phyloP scores from a whole-genome alignment of 2,113 vertebrate species.

The Saccopteryx bilineata region DNA sequence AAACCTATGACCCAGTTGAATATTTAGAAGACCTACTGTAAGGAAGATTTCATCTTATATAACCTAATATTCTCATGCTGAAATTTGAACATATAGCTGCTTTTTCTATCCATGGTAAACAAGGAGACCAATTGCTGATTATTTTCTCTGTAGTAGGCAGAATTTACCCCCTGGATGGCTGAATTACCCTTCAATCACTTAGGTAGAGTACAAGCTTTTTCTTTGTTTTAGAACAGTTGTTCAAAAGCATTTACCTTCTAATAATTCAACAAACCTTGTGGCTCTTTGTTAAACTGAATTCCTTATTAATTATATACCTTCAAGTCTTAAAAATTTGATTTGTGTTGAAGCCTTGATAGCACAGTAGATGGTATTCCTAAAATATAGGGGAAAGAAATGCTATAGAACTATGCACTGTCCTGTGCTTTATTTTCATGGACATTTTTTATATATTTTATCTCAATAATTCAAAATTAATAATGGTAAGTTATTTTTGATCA shows the following conservation, averaged over 20 bases:
- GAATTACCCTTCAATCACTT: neutral
- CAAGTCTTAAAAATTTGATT: conserved; percentile 55
- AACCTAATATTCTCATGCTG: neutral
- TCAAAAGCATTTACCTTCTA: neutral
- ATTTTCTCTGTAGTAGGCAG: neutral
- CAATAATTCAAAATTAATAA: conserved; percentile 36
- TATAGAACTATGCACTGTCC: neutral
- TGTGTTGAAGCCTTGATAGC: neutral
- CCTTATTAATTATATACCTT: conserved; percentile 14
- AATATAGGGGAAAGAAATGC: conserved; percentile 36
- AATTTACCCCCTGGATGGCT: neutral
- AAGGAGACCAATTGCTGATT: neutral
- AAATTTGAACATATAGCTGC: neutral
- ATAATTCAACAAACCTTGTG: conserved; percentile 3
- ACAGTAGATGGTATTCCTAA: conserved; percentile 45
- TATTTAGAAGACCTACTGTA: neutral
- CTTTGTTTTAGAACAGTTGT: conserved; percentile 3
- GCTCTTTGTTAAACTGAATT: conserved; percentile 28
- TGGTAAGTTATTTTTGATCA: neutral
- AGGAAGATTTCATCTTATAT: neutral
- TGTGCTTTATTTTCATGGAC: conserved; percentile 19
- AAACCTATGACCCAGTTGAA: neutral
- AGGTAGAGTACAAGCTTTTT: neutral
- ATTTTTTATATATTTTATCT: conserved; percentile 20
- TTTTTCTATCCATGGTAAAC: neutral